Conservation (phyloP, 53 echinoderm and acorn worm genomes). For the Actinopyga echinites region DNA sequence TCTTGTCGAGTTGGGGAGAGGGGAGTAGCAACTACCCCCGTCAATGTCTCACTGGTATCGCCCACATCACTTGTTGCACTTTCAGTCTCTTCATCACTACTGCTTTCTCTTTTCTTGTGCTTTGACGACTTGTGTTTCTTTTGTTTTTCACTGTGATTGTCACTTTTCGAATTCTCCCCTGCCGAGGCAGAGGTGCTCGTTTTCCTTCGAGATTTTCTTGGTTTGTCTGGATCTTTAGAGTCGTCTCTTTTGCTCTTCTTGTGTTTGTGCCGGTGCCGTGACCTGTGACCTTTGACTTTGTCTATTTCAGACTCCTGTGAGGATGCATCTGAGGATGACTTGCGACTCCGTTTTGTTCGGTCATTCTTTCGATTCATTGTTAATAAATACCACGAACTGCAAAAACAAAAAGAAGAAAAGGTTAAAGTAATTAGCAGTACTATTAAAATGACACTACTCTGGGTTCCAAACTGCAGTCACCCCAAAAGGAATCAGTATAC, state of each 20-base stretch:
- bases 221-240: constrained; percentile 20
- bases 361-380: constrained; percentile 67
- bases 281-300: constrained; percentile 44
- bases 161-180: neutral
- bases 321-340: constrained; percentile 53
- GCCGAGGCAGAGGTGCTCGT: neutral
- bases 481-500: too few species aligned
- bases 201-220: constrained; percentile 44
- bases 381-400: neutral
- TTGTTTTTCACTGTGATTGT: constrained; percentile 18
- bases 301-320: constrained; percentile 43
- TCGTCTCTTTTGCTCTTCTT: constrained; percentile 33
- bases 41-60: constrained; percentile 4
- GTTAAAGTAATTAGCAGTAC: too few species aligned
- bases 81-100: constrained; percentile 61
- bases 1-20: constrained; percentile 11
- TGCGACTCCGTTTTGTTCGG: constrained; percentile 60
- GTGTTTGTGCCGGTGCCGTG: constrained; percentile 39
- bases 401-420: too few species aligned
- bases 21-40: neutral
- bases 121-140: constrained; percentile 37
- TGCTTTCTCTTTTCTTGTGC: neutral
- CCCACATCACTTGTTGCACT: constrained; percentile 57
- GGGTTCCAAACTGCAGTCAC: too few species aligned
- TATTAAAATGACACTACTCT: too few species aligned